A percentile compares a stretch with the other conserved stretches of the same genome.
Evolutionary conservation across 1,140 invertebrate genomes (phyloP).

Genomic region (Drosophila mojavensis): DNA sequence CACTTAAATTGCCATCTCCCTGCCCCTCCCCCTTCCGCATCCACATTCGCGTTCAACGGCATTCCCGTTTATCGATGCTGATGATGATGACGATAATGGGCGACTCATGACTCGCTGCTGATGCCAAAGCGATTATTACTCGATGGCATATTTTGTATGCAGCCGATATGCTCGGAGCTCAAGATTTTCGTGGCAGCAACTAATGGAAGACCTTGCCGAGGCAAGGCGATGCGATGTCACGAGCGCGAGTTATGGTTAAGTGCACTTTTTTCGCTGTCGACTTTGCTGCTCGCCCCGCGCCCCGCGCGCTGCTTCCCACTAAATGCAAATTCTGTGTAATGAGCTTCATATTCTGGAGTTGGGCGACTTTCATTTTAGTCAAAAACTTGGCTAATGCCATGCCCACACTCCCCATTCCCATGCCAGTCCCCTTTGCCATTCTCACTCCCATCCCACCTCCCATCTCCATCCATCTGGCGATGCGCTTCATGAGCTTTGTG

Average conservation of each 20-base stretch:
- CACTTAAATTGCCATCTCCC: constrained; percentile 51
- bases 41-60: not conserved
- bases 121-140: constrained; percentile 46
- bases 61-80: constrained; percentile 57
- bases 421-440: constrained; percentile 17
- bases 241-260: constrained; percentile 76
- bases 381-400: constrained; percentile 45
- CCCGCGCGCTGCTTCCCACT: constrained; percentile 53
- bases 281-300: not conserved
- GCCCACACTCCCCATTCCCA: not conserved
- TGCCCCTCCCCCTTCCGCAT: not conserved
- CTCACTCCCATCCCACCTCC: not conserved
- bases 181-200: constrained; percentile 26
- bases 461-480: constrained; percentile 30
- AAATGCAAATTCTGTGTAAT: constrained; percentile 83
- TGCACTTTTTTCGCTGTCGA: constrained; percentile 66
- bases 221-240: constrained; percentile 51
- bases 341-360: constrained; percentile 41
- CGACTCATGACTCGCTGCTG: constrained; percentile 23
- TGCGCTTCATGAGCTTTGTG: constrained; percentile 79
- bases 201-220: constrained; percentile 63
- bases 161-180: constrained; percentile 32
- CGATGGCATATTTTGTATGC: constrained; percentile 63
- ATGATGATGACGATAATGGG: constrained; percentile 31
- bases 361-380: constrained; percentile 51